phyloP scores from a whole-genome alignment of 2,888 invertebrate genomes.

The Erpobdella octoculata region DNA sequence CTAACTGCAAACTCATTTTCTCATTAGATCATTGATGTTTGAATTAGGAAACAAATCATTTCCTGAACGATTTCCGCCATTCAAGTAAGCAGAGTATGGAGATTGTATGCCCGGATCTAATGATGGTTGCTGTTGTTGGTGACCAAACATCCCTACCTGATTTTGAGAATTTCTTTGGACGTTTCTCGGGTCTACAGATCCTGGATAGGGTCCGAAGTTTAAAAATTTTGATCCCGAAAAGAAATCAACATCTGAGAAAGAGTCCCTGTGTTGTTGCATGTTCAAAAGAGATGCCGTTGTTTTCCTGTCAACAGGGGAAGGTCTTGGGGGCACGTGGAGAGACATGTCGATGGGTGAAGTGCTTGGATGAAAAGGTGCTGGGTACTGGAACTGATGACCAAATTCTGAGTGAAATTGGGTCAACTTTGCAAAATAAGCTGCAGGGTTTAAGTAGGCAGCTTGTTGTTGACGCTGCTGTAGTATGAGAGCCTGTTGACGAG shows the following conservation, averaged over 20 bases:
- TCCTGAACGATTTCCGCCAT: background rate
- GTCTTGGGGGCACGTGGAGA: constrained; percentile 15
- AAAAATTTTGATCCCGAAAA: background rate
- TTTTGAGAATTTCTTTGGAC: background rate
- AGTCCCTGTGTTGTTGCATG: constrained; percentile 14
- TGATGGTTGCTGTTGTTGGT: background rate
- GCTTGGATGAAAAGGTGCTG: background rate
- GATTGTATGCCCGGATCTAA: background rate
- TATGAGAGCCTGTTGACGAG: constrained; percentile 15
- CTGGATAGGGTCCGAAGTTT: constrained; percentile 4
- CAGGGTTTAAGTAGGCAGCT: constrained; percentile 23
- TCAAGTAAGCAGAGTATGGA: background rate
- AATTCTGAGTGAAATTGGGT: constrained; percentile 21
- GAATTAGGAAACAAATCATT: background rate
- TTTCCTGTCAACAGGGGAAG: background rate
- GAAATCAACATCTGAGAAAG: background rate
- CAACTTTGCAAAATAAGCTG: constrained; percentile 24
- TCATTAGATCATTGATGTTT: background rate
- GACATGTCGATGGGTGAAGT: constrained; percentile 24
- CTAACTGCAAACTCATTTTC: too few relatives aligned
- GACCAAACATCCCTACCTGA: constrained; percentile 2
- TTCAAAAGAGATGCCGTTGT: background rate
- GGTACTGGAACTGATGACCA: constrained; percentile 16
- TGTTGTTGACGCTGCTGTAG: constrained; percentile 21
- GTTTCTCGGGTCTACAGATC: background rate